Conservation (phyloP, 2,797 vertebrate species). For the Tolypeutes matacus region DNA sequence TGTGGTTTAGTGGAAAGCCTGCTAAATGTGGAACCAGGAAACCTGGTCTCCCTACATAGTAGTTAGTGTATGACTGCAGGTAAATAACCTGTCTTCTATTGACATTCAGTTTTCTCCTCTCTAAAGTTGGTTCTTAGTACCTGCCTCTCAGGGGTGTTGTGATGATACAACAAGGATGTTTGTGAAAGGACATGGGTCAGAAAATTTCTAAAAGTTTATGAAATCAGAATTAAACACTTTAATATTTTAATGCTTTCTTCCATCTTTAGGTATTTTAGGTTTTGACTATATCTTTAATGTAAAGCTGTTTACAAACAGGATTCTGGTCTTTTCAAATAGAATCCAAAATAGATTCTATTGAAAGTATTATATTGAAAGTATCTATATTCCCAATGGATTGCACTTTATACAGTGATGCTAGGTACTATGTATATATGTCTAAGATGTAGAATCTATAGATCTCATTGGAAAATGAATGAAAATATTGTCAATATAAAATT, state of each 20-base stretch:
- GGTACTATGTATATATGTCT: conserved; percentile 19
- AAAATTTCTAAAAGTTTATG: not conserved
- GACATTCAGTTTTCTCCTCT: not conserved
- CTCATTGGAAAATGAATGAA: conserved; percentile 58
- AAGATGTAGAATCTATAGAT: conserved; percentile 48
- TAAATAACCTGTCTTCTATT: not conserved
- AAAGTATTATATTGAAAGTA: conserved; percentile 60
- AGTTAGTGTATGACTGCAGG: not conserved
- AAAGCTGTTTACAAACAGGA: not conserved
- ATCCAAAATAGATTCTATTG: too few relatives aligned
- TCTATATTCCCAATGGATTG: conserved; percentile 2
- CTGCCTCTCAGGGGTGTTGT: not conserved
- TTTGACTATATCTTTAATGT: not conserved
- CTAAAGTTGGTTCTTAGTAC: not conserved
- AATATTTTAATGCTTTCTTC: conserved; percentile 1
- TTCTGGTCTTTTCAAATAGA: not conserved
- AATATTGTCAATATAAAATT: conserved; percentile 50
- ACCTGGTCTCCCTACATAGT: not conserved
- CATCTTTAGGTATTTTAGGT: not conserved
- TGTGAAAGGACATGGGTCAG: not conserved
- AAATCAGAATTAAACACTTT: not conserved
- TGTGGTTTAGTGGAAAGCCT: not conserved
- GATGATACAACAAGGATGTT: not conserved
- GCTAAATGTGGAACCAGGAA: not conserved
- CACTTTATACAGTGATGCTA: not conserved